Evolutionary conservation across 2,888 invertebrate genomes (phyloP), one percentile per base, ranked within the genome.

Genomic region (Clunio marinus): DNA sequence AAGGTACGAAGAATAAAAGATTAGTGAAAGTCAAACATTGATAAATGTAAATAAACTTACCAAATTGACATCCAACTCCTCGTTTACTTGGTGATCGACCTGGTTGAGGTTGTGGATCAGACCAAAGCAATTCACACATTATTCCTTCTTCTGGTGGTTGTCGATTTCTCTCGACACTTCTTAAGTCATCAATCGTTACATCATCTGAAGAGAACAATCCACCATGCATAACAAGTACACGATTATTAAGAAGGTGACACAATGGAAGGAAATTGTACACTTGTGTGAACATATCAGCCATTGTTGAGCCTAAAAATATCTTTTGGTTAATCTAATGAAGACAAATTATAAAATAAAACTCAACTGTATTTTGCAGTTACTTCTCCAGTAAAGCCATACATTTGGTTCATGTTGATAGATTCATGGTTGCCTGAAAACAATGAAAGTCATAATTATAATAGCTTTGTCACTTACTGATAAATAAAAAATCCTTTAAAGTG

Each of bases 311-410:
- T 51, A 22, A n/a, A n/a, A 41, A 41, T 4, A 15, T 15, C n/a
- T 41, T 41, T 41, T 41, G 4, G 41, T 13, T 51, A 7, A 22
- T 3, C 17, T 8, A 22, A 22, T 45, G n/a, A 2, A 22, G 22
- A 22, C 10, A 22, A 17, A 41, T 10, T 10, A 41, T 10, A 41
- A 41, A 41, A 10, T 5, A 32, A 32, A 15, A 45, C 45, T 17
- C 5, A n/a, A 1, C 91, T 89, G 79, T 96, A 99, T 80, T 99
- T 99, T 4, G 93, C 87, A 74, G 93, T 93, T 0, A 99, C 98
- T 81, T 99, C 99, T 1, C 98, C 99, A 71, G 96, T 93, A 82
- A 99, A 99, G 1, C 99, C 99, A 79, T 99, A 99, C 93, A 99
- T 96, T 80, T 96, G 93, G 81, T 99, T 99, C 98, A 99, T 99